Percentiles rank a stretch among this genome's conserved stretches.
phyloP scores from a whole-genome alignment of 2,797 vertebrate genomes.

The Euphonia xanthogaster region DNA sequence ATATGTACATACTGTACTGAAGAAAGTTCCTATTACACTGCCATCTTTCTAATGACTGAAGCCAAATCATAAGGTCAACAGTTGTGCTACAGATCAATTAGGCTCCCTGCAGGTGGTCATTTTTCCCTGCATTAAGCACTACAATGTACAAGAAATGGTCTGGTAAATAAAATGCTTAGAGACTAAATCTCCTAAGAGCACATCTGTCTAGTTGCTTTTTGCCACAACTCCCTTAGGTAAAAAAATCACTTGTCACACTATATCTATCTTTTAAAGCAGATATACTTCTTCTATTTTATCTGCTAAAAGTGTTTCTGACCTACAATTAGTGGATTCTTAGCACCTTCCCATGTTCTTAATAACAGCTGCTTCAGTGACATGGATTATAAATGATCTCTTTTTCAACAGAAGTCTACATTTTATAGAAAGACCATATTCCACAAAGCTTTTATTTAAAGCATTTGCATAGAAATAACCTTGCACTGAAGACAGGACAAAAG shows the following conservation, averaged over 20 bases:
- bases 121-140: background rate
- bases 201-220: background rate
- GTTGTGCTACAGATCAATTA: background rate
- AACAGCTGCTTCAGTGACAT: background rate
- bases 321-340: background rate
- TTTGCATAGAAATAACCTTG: background rate
- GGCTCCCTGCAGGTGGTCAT: background rate
- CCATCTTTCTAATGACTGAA: background rate
- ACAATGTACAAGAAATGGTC: background rate
- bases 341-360: background rate
- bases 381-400: background rate
- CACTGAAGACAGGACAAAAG: background rate
- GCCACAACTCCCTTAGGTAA: background rate
- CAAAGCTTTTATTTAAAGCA: background rate
- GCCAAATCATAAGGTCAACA: background rate
- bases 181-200: background rate
- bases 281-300: background rate
- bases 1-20: fast-evolving
- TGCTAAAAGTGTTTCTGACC: background rate
- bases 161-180: background rate
- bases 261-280: background rate
- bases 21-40: background rate
- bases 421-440: background rate
- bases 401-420: background rate
- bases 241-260: background rate